Conservation (phyloP, 2,797 vertebrate genomes). For the Sebastes minor region DNA sequence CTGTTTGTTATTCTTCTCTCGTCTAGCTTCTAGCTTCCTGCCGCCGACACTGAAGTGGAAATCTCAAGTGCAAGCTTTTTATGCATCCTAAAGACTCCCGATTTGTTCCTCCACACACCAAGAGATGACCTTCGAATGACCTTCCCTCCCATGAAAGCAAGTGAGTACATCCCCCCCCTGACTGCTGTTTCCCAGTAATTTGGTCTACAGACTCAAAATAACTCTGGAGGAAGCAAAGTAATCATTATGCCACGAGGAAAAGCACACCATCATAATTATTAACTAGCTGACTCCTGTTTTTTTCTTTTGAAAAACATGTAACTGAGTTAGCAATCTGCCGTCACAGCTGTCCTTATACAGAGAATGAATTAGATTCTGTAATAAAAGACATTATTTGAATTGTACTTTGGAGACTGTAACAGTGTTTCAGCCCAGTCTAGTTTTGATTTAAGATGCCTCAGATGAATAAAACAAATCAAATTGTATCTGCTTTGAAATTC, state of each 20-base stretch:
- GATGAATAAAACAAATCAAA: slow-evolving; percentile 7
- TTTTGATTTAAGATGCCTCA: background rate
- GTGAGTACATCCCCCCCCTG: slow-evolving; percentile 33
- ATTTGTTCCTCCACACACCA: background rate
- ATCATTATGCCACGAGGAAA: background rate
- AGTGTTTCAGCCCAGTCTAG: background rate
- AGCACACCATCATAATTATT: slow-evolving; percentile 17
- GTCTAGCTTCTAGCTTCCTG: background rate
- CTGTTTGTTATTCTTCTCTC: slow-evolving; percentile 2
- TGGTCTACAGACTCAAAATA: background rate
- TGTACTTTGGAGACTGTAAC: background rate
- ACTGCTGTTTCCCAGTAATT: background rate
- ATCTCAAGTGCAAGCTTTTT: background rate
- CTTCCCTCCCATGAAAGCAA: slow-evolving; percentile 18
- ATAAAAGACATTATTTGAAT: background rate
- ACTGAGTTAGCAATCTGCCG: background rate
- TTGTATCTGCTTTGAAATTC: slow-evolving; percentile 2
- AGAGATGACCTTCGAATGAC: background rate
- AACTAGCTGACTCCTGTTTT: slow-evolving; percentile 34
- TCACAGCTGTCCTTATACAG: background rate
- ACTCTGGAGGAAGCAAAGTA: background rate
- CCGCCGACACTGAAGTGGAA: background rate
- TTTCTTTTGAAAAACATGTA: slow-evolving; percentile 11
- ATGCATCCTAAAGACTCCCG: background rate
- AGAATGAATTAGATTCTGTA: background rate